phyloP scores from a whole-genome alignment of 92 coral and sea anemone genomes.

The Porites divaricata region DNA sequence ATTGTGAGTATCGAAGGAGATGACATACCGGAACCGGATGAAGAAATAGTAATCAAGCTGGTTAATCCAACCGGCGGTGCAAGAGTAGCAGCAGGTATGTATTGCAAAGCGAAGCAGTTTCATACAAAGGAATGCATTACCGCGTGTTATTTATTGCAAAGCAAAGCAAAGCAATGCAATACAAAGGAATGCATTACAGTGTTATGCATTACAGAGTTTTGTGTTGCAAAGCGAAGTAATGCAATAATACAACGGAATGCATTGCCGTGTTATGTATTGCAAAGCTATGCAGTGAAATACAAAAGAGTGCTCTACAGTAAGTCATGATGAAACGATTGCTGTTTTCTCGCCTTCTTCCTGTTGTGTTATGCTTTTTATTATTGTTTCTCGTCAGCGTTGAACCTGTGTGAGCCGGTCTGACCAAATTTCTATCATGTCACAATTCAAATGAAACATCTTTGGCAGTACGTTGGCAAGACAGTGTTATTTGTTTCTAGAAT shows the following conservation, averaged over 20 bases:
- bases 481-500: too few relatives aligned
- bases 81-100: conserved; percentile 51
- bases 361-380: too few relatives aligned
- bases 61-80: conserved; percentile 92
- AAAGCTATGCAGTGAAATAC: background rate
- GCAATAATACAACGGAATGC: background rate
- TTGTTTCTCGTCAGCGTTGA: too few relatives aligned
- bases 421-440: too few relatives aligned
- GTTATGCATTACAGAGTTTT: background rate
- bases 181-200: background rate
- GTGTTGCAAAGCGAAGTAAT: background rate
- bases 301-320: background rate
- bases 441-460: too few relatives aligned
- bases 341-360: too few relatives aligned
- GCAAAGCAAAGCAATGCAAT: background rate
- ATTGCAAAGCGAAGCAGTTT: background rate
- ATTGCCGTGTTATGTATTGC: background rate
- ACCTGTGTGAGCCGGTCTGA: too few relatives aligned
- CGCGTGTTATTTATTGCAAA: background rate
- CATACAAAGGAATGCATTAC: background rate
- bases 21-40: conserved; percentile 82
- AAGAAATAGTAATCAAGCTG: conserved; percentile 73
- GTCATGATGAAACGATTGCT: too few relatives aligned
- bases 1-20: conserved; percentile 69
- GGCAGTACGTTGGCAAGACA: too few relatives aligned